Evolutionary conservation across 92 coral and sea anemone species (phyloP), one percentile per base, ranked within the genome.

Genomic region (Epizoanthus ramosus): DNA sequence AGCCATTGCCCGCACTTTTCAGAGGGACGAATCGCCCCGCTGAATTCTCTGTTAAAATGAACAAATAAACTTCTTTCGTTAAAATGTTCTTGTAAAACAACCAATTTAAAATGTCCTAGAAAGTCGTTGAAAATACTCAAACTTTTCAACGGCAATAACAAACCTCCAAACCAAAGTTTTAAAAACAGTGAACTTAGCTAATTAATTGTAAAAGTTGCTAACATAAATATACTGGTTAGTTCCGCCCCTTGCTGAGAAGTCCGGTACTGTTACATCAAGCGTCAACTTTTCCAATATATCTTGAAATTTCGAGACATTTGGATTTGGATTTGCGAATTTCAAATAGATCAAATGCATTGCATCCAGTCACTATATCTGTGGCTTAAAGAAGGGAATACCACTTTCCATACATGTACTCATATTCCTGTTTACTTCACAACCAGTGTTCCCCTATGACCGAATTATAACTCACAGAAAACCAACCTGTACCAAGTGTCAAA

Each of bases 11-110:
- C 82, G 14, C 15, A 53, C 35, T 41, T 59, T 77, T 56, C 82
- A 41, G 71, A 77, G 71, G 68, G 82, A 77, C 82, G 68, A 77
- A 17, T 58, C 41, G 82, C 35, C 82, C 59, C 71, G 58, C 28
- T n/a, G 33, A 41, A 77, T 24, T 41, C 21, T 61, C 59, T 77
- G 57, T 63, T 50, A 39, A 77, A 39, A 57, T 0, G 12, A 37
- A 22, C 3, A 22, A 76, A 61, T 4, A 16, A 9, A 15, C 54
- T 10, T 50, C 54, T 31, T 60, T 39, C 56, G 41, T 58, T 13
- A 25, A 54, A 73, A 0, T 24, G 37, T 7, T 2, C 3, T 59
- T 33, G 35, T 37, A 0, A 5, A 67, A 33, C 3, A 18, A 13
- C 16, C 47, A 9, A 8, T 33, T 37, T 15, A 10, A 33, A 19